These are phyloP conservation scores for Zaprionus camerounensis DNA, from an alignment of 1,140 invertebrate genomes.

Conservation along the genomic window DNA sequence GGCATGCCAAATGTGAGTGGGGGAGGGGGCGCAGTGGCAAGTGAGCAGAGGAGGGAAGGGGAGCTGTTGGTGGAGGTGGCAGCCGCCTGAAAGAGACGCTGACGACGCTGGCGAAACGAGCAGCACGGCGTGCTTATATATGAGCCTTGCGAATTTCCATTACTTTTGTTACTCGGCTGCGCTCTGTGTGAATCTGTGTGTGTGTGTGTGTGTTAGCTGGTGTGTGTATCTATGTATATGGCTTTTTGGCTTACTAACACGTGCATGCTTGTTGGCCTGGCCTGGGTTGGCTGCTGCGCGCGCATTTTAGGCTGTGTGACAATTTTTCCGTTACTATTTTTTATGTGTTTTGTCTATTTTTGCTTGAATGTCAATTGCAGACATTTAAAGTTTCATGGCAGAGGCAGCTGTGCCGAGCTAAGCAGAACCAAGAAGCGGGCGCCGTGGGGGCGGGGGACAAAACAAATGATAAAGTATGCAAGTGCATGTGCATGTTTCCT, in stretches of 20 bases:
- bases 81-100: slow-evolving; percentile 33
- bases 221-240: slow-evolving; percentile 24
- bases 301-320: slow-evolving; percentile 77
- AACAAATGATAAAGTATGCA: slow-evolving; percentile 75
- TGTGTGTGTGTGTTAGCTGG: slow-evolving; percentile 11
- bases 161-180: slow-evolving; percentile 61
- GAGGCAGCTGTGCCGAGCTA: slow-evolving; percentile 16
- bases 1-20: slow-evolving; percentile 41
- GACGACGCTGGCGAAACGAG: slow-evolving; percentile 45
- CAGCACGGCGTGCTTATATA: slow-evolving; percentile 49
- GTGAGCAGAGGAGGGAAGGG: neutral
- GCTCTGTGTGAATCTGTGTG: slow-evolving; percentile 23
- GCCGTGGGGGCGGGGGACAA: slow-evolving; percentile 6
- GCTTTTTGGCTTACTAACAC: slow-evolving; percentile 38
- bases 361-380: slow-evolving; percentile 78
- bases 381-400: slow-evolving; percentile 73
- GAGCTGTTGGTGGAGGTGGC: neutral
- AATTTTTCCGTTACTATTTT: slow-evolving; percentile 47
- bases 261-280: slow-evolving; percentile 61
- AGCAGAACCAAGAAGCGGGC: neutral
- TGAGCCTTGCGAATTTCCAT: slow-evolving; percentile 63
- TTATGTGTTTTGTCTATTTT: slow-evolving; percentile 43
- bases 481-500: slow-evolving; percentile 35
- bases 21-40: neutral
- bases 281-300: slow-evolving; percentile 71